Evolutionary conservation across 2,797 vertebrate genomes (phyloP).

Genomic region (Hephaestus fuliginosus): DNA sequence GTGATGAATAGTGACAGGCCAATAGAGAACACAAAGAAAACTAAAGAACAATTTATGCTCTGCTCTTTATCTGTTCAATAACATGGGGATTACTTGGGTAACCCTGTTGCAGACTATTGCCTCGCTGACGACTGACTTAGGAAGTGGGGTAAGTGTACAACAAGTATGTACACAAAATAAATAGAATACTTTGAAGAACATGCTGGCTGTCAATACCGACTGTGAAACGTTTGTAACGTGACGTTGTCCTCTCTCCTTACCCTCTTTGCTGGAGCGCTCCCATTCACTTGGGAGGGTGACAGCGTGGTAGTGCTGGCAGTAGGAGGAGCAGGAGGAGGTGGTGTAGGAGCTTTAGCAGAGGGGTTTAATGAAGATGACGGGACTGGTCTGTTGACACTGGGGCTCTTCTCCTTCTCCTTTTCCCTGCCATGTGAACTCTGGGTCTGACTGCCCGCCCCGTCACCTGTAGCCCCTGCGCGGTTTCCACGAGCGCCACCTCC

Average conservation of each 20-base stretch:
- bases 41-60: conserved; percentile 79
- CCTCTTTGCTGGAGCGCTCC: conserved; percentile 81
- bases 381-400: conserved; percentile 69
- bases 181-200: conserved; percentile 1
- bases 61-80: conserved; percentile 66
- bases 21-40: conserved; percentile 74
- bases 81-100: conserved; percentile 65
- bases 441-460: conserved; percentile 64
- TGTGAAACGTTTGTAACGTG: conserved; percentile 1
- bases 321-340: conserved; percentile 70
- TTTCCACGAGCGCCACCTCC: conserved; percentile 78
- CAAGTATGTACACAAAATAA: neutral
- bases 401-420: conserved; percentile 81
- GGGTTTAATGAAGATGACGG: conserved; percentile 63
- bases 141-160: conserved; percentile 9
- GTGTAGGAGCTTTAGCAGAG: conserved; percentile 72
- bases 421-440: conserved; percentile 78
- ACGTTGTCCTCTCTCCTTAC: conserved; percentile 64
- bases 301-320: conserved; percentile 61
- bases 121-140: conserved; percentile 18
- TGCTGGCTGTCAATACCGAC: conserved; percentile 16
- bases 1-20: conserved; percentile 68
- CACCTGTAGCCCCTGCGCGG: conserved; percentile 67
- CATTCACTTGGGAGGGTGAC: conserved; percentile 80
- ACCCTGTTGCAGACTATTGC: conserved; percentile 33